Evolutionary conservation across 2,113 vertebrate species (phyloP).

Genomic region (Syngnathus typhle): DNA sequence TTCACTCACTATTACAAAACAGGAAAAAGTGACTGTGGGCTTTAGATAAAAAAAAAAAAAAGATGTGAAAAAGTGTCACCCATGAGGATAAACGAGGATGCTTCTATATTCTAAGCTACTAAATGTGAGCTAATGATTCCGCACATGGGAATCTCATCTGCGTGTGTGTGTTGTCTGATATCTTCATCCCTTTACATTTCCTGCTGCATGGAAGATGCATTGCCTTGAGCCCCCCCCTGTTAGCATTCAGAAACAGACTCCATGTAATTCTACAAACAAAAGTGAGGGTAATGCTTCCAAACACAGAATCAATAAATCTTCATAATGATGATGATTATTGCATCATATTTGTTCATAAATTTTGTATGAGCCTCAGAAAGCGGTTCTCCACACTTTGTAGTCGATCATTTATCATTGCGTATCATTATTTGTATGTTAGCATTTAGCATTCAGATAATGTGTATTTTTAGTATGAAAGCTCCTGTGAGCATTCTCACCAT

Average conservation of each 20-base stretch:
- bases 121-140: slow-evolving; percentile 16
- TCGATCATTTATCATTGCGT: not conserved
- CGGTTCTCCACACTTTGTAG: no score
- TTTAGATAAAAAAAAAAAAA: not conserved
- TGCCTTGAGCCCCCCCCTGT: not conserved
- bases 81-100: slow-evolving; percentile 1
- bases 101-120: slow-evolving; percentile 21
- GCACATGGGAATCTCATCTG: slow-evolving; percentile 13
- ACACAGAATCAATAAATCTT: not conserved
- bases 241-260: not conserved
- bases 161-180: not conserved
- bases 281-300: not conserved
- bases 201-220: not conserved
- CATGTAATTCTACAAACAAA: not conserved
- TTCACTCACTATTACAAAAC: not conserved
- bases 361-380: not conserved
- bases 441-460: no score
- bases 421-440: not conserved
- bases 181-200: slow-evolving; percentile 6
- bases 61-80: not conserved
- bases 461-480: no score
- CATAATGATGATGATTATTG: not conserved
- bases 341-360: not conserved
- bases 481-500: no score
- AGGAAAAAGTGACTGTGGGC: not conserved